Percentiles rank a stretch among this genome's conserved stretches.
These are phyloP conservation scores for Drosophila putrida DNA, from an alignment of 2,888 invertebrate species.

Conservation along the genomic window DNA sequence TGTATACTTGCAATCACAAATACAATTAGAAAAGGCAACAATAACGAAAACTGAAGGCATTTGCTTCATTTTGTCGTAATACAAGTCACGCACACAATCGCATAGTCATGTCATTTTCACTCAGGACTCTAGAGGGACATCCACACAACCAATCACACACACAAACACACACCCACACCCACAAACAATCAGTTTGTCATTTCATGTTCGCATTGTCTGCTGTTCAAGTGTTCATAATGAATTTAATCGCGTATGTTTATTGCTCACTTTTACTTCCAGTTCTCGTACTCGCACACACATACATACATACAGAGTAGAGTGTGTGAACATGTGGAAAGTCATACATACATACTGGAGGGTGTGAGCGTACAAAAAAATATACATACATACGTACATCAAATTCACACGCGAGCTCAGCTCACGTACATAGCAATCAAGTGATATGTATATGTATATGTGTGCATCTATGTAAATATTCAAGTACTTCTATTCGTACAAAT, in stretches of 20 bases:
- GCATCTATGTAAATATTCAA: neutral
- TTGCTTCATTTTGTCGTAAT: conserved; percentile 44
- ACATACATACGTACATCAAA: conserved; percentile 28
- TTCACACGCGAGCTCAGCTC: conserved; percentile 28
- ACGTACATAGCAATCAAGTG: neutral
- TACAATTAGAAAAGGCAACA: conserved; percentile 63
- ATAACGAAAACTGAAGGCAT: conserved; percentile 45
- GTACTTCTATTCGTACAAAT: neutral
- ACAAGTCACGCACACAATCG: conserved; percentile 53
- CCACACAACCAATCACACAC: conserved; percentile 37
- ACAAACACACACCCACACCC: conserved; percentile 16
- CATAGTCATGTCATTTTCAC: conserved; percentile 28
- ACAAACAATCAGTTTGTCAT: conserved; percentile 65
- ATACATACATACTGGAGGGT: conserved; percentile 3
- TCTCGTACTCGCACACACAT: neutral
- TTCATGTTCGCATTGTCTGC: conserved; percentile 73
- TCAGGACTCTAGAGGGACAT: conserved; percentile 37
- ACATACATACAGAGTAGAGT: conserved; percentile 1
- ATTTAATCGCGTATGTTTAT: conserved; percentile 85
- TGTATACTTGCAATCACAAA: conserved; percentile 36
- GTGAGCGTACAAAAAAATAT: conserved; percentile 1
- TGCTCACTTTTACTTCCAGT: conserved; percentile 75
- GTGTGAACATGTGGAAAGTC: conserved; percentile 1
- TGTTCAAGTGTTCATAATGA: conserved; percentile 83
- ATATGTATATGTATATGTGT: neutral